These are phyloP conservation scores for Tenthredo mesomela DNA, from an alignment of 2,888 invertebrate genomes.

Conservation along the genomic window DNA sequence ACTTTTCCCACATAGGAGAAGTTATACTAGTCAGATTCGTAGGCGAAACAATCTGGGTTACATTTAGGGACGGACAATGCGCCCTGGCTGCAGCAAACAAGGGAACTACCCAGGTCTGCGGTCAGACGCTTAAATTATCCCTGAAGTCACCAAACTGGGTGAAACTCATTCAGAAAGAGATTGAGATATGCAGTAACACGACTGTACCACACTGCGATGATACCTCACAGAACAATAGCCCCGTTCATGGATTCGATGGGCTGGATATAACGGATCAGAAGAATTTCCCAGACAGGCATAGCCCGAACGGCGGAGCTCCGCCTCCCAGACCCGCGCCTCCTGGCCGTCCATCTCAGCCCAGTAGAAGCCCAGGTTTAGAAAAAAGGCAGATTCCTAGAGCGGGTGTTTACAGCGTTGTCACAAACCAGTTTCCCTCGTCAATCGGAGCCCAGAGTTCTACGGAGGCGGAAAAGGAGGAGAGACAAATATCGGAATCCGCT, in stretches of 20 bases:
- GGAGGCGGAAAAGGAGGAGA: constrained; percentile 60
- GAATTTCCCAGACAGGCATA: constrained; percentile 78
- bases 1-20: constrained; percentile 92
- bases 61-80: constrained; percentile 93
- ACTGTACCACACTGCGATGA: constrained; percentile 86
- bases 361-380: constrained; percentile 71
- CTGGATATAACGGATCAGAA: constrained; percentile 76
- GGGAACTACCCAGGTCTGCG: constrained; percentile 82
- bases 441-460: constrained; percentile 39
- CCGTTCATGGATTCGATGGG: constrained; percentile 78
- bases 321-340: constrained; percentile 80
- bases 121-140: constrained; percentile 84
- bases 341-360: constrained; percentile 72
- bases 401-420: constrained; percentile 73
- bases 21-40: constrained; percentile 95
- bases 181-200: constrained; percentile 91
- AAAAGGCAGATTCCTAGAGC: constrained; percentile 70
- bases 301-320: constrained; percentile 79
- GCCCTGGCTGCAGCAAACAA: constrained; percentile 87
- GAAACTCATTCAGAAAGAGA: constrained; percentile 89
- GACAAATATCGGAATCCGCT: constrained; percentile 72
- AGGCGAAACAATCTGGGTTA: constrained; percentile 93
- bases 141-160: constrained; percentile 94
- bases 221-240: constrained; percentile 63
- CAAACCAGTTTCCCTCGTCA: constrained; percentile 67